Conservation (phyloP, 2,113 vertebrate species). For the Apaloderma vittatum region DNA sequence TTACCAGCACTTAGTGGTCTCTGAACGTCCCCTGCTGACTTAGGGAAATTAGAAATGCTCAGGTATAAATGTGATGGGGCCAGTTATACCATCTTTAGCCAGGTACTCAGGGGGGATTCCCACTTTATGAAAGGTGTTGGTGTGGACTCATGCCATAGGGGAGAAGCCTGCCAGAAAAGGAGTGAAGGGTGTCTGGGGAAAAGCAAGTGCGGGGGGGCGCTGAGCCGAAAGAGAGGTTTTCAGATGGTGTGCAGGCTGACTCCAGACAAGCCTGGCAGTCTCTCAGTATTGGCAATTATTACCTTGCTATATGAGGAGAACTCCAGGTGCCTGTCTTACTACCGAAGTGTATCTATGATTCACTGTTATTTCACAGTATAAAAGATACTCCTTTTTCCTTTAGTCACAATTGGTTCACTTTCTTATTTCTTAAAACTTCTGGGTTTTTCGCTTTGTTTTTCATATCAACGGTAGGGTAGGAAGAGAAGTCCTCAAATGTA, state of each 20-base stretch:
- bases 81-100: not conserved
- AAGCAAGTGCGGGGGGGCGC: not conserved
- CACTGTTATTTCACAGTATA: not conserved
- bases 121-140: not conserved
- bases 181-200: not conserved
- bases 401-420: not conserved
- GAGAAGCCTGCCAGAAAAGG: not conserved
- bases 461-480: accelerated
- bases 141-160: not conserved
- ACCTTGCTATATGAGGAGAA: not conserved
- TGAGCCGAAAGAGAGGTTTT: not conserved
- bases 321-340: not conserved
- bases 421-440: not conserved
- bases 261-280: not conserved
- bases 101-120: not conserved
- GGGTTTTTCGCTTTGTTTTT: not conserved
- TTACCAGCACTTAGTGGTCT: slow-evolving; percentile 67
- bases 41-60: slow-evolving; percentile 31
- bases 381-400: not conserved
- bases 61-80: not conserved
- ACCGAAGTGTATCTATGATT: not conserved
- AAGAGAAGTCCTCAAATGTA: not conserved
- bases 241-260: not conserved
- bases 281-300: not conserved
- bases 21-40: slow-evolving; percentile 59